Percentiles rank a stretch among this genome's conserved stretches.
Evolutionary conservation across 2,797 vertebrate genomes (phyloP).

Genomic region (Argentina silus): DNA sequence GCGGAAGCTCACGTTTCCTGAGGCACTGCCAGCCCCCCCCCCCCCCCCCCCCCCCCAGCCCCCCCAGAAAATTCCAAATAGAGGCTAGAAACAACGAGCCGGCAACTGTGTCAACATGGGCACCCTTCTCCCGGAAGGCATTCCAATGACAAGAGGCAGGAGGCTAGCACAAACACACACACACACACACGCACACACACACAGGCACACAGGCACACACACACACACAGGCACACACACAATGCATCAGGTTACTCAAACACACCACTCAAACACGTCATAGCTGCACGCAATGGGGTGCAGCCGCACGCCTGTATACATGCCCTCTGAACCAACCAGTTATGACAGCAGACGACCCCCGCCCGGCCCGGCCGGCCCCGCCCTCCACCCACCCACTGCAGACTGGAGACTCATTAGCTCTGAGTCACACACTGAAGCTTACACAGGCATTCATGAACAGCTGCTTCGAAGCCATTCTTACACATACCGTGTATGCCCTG

Average conservation of each 20-base stretch:
- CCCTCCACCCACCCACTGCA: conserved; percentile 48
- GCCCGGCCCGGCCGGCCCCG: background rate
- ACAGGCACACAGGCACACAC: conserved; percentile 19
- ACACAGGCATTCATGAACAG: conserved; percentile 69
- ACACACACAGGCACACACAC: conserved; percentile 37
- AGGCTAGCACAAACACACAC: conserved; percentile 46
- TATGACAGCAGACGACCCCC: conserved; percentile 51
- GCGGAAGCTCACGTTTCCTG: conserved; percentile 77
- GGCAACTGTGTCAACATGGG: conserved; percentile 86
- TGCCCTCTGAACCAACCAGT: conserved; percentile 48
- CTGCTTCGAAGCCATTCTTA: conserved; percentile 56
- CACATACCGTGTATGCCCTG: conserved; percentile 1
- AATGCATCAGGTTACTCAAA: conserved; percentile 68
- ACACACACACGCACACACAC: conserved; percentile 10
- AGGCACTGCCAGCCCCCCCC: conserved; percentile 62
- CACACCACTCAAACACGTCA: conserved; percentile 63
- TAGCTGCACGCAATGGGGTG: conserved; percentile 72
- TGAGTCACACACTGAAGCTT: conserved; percentile 67
- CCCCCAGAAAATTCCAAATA: conserved; percentile 76
- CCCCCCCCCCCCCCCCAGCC: conserved; percentile 50
- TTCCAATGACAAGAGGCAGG: conserved; percentile 64
- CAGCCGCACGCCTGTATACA: conserved; percentile 53
- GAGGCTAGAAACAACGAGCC: conserved; percentile 83
- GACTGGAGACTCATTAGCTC: conserved; percentile 65
- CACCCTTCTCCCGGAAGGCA: conserved; percentile 67